Evolutionary conservation across 1,140 invertebrate genomes (phyloP).

Genomic region (Calosoma granatense): DNA sequence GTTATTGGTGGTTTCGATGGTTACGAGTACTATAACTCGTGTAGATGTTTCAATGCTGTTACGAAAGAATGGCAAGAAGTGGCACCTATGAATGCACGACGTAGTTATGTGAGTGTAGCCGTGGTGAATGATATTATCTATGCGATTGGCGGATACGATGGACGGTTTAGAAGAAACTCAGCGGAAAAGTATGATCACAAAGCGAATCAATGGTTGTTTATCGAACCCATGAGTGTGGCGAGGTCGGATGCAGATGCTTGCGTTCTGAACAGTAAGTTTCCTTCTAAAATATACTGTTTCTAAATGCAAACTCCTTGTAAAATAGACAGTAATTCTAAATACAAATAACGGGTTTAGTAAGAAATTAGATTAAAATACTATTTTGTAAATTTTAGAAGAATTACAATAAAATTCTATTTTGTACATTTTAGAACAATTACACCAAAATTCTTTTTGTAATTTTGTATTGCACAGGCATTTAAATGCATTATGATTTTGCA

Average conservation of each 20-base stretch:
- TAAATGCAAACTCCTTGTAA: too few relatives aligned
- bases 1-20: conserved; percentile 61
- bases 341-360: too few relatives aligned
- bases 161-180: conserved; percentile 56
- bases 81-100: conserved; percentile 51
- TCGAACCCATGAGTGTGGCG: conserved; percentile 52
- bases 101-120: conserved; percentile 57
- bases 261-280: conserved; percentile 41
- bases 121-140: conserved; percentile 52
- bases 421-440: too few relatives aligned
- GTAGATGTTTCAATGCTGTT: conserved; percentile 52
- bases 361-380: too few relatives aligned
- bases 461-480: too few relatives aligned
- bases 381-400: too few relatives aligned
- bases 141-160: conserved; percentile 69
- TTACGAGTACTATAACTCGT: conserved; percentile 52
- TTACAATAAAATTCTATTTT: too few relatives aligned
- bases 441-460: conserved; percentile 9
- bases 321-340: too few relatives aligned
- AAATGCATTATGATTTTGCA: conserved; percentile 33
- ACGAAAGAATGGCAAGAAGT: conserved; percentile 52
- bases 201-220: conserved; percentile 51
- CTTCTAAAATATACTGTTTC: too few relatives aligned
- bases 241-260: conserved; percentile 62
- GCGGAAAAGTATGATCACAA: conserved; percentile 63